Evolutionary conservation across 2,113 vertebrate genomes (phyloP).

Genomic region (Erpornis zantholeuca): DNA sequence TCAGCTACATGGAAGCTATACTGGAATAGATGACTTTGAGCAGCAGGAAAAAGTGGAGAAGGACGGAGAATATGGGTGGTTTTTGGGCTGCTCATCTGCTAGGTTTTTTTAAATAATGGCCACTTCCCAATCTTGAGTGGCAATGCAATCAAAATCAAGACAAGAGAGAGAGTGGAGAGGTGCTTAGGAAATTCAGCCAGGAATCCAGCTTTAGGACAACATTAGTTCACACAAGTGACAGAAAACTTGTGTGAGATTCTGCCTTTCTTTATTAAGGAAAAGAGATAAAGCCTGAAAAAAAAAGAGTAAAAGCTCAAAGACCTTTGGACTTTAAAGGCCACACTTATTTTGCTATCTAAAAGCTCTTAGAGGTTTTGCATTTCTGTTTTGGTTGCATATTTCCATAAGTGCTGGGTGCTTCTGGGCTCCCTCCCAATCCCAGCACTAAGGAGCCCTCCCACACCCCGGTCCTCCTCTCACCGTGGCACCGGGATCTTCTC

Average conservation of each 20-base stretch:
- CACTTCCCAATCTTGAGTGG: not conserved
- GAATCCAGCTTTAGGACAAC: not conserved
- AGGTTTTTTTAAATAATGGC: not conserved
- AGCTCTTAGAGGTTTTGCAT: not conserved
- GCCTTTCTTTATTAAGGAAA: not conserved
- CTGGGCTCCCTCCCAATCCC: not conserved
- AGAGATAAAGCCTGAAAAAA: not conserved
- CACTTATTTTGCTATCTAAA: not conserved
- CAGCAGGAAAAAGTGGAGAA: not conserved
- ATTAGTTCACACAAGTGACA: not conserved
- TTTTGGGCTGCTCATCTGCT: not conserved
- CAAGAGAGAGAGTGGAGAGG: not conserved
- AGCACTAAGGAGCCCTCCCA: not conserved
- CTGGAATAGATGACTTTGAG: not conserved
- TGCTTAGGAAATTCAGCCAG: not conserved
- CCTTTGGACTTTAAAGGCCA: not conserved
- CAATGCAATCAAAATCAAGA: not conserved
- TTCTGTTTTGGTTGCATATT: not conserved
- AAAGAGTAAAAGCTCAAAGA: not conserved
- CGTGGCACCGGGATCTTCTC: not conserved
- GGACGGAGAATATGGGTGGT: not conserved
- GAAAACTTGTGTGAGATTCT: not conserved
- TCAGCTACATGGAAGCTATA: not conserved
- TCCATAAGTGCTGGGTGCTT: not conserved
- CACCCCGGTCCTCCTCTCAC: accelerated